Base-by-base conservation (phyloP, 2,113 vertebrate genomes). In the Seriola quinqueradiata region DNA sequence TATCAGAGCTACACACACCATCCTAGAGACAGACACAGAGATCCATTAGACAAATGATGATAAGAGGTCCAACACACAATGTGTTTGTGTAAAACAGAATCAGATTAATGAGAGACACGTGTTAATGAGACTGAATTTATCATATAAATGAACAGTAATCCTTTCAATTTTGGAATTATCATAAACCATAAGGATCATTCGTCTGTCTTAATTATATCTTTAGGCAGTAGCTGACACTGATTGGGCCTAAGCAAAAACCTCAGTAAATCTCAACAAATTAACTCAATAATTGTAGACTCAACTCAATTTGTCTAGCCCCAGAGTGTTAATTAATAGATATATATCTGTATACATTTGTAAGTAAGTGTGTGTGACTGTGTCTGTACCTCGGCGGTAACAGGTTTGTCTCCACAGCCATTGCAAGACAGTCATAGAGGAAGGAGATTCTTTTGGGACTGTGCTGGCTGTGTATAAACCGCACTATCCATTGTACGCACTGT, bases 401-500 rank as follows among this genome's bases (percentile, higher is more conserved):
- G 73, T 95, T 96, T 38, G 97, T 99, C 92, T 99, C 98, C 59
- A 99, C 98, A 75, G 98, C 98, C 97, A 98, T 98, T 25, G 97
- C 97, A 72, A 99, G 92, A 86, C 98, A 99, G 92, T 99, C 98
- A 17, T 99, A 99, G 36, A 99, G 97, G 90, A 99, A 99, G 72
- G 98, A 97, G 92, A 99, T 99, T 91, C 98, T 96, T 93, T 99
- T 99, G 32, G 98, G 98, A 82, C 98, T 99, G 84, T 99, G 98
- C 34, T 99, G 98, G 82, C 96, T 96, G 86, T 99, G 98, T 82
- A 98, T 97, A 80, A 99, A 99, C 54, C 97, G 95, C 70, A 99
- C 97, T 71, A 99, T 97, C 98, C 98, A 99, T 72, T 99, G 98
- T 25, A 99, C 96, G 55, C 98, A 99, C 21, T 99, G 98, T 28